phyloP scores from a whole-genome alignment of 2,888 invertebrate genomes.

The Nyleta sp. region DNA sequence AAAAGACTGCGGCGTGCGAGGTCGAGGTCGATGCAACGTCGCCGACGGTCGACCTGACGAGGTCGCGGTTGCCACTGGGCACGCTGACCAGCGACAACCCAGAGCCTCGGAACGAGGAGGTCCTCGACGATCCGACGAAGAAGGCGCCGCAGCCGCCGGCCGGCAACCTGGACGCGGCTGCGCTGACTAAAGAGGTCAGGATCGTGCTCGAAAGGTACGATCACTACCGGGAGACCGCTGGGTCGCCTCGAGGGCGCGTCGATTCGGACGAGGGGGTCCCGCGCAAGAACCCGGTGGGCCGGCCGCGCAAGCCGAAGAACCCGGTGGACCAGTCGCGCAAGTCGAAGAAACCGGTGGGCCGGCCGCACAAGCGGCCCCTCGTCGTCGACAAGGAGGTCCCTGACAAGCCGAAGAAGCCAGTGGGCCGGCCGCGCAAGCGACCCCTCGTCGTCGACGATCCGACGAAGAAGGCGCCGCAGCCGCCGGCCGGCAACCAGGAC shows the following conservation, averaged over 20 bases:
- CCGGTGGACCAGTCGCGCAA: slow-evolving; percentile 28
- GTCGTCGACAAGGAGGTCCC: neutral
- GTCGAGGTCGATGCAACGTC: slow-evolving; percentile 9
- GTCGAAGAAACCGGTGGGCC: slow-evolving; percentile 19
- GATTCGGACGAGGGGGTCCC: no score
- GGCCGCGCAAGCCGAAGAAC: slow-evolving; percentile 35
- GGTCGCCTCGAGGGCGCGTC: no score
- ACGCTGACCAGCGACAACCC: no score
- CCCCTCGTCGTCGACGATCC: neutral
- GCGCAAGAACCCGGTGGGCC: no score
- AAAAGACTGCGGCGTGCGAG: slow-evolving; percentile 1
- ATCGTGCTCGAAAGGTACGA: no score
- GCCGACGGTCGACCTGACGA: slow-evolving; percentile 41
- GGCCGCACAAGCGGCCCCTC: slow-evolving; percentile 10
- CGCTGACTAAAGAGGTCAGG: no score
- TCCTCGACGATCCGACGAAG: no score
- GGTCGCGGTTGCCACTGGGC: slow-evolving; percentile 15
- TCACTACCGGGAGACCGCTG: no score
- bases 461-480: neutral
- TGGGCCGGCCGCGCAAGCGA: neutral
- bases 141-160: no score
- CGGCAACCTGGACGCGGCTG: no score
- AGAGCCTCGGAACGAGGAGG: no score
- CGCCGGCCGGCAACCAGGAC: neutral
- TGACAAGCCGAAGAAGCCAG: slow-evolving; percentile 1